These are phyloP conservation scores for Cylloceria caligata DNA, from an alignment of 2,888 invertebrate genomes.

Conservation along the genomic window DNA sequence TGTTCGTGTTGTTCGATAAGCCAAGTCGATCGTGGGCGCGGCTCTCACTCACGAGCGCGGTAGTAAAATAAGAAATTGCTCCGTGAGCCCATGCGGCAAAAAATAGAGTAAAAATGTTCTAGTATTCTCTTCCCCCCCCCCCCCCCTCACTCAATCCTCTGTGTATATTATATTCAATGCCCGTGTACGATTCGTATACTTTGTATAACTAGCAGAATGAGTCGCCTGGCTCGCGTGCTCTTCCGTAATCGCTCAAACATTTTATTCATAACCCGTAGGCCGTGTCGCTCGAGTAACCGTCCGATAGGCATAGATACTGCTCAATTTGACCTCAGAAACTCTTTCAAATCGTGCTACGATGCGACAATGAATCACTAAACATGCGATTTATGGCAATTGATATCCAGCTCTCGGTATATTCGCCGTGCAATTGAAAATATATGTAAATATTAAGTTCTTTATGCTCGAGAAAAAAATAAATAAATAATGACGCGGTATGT, in stretches of 20 bases:
- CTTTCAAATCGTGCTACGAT: constrained; percentile 5
- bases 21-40: constrained; percentile 53
- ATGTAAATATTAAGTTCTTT: not conserved
- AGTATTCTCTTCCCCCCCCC: not conserved
- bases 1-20: constrained; percentile 46
- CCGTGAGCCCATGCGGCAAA: constrained; percentile 19
- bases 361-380: not conserved
- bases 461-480: not conserved
- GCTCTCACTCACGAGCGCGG: constrained; percentile 38
- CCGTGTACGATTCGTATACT: not conserved
- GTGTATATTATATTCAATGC: not conserved
- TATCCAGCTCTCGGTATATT: constrained; percentile 16
- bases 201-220: not conserved
- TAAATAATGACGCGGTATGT: not conserved
- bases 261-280: constrained; percentile 50
- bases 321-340: constrained; percentile 25
- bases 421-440: not conserved
- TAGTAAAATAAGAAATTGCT: constrained; percentile 55
- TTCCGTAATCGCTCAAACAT: constrained; percentile 24
- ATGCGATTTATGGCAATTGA: constrained; percentile 47
- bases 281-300: not conserved
- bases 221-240: not conserved
- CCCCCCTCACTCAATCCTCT: not conserved
- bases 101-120: constrained; percentile 27
- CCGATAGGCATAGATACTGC: constrained; percentile 28